Base-by-base conservation (phyloP, 2,113 vertebrate genomes). In the Mionectes macconnelli region DNA sequence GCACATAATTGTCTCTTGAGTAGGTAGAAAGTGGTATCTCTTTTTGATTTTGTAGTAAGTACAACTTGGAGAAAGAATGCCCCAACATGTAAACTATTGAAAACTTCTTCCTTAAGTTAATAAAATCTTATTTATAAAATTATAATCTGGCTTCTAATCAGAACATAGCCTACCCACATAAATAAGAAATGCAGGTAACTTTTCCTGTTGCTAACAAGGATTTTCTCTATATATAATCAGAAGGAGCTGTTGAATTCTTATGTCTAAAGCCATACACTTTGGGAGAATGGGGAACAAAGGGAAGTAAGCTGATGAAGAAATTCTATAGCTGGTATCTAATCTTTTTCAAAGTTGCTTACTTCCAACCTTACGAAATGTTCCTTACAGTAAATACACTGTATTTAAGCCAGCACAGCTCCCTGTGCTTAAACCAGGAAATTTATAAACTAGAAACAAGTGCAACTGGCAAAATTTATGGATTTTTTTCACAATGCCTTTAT, bases 1-100 rank as follows among this genome's bases (percentile, higher is more conserved):
- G 16, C n/a, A 59, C 22, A 35, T 19, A 62, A 35, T 23, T 52
- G 17, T 53, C 21, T 45, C 20, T 55, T 64, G 35, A 31, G 17
- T 47, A 50, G 17, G 35, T 9, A 89, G 37, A 55, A 83, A 64
- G 19, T 23, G 4, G 10, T 67, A 5, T 10, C 11, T 69, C 21
- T 68, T 69, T 50, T 33, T 33, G 8, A 8, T 52, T 91, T 84
- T 57, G 22, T 53, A 18, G 13, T 67, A 70, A n/a, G 28, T 19
- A 17, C 53, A 57, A 45, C 3, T 37, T 16, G 12, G 5, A 13
- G 5, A 1, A 0, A 4, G 20, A 50, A 21, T 12, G 5, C 2
- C 9, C 5, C 40, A 67, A 25, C 10, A 37, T 30, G 6, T 33
- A 57, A 87, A 72, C 6, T 33, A 39, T 23, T 50, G 22, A 15